Evolutionary conservation across 2,888 invertebrate genomes (phyloP), one percentile per base, ranked within the genome.

Genomic region (Trichopoda pennipes): DNA sequence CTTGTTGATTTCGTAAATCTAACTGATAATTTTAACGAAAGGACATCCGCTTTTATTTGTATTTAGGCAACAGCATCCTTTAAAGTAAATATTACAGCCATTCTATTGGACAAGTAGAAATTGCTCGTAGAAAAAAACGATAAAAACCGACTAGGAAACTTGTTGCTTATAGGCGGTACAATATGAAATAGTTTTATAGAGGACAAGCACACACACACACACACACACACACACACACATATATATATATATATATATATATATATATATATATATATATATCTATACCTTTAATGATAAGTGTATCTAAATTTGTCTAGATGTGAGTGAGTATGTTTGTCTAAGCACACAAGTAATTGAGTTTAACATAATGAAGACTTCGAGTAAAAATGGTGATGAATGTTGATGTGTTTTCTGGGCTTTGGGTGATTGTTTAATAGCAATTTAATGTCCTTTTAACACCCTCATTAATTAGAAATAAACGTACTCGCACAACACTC

Each of bases 1-100:
- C 85, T 86, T 80, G 61, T 55, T 72, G 75, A 72, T 44, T 56
- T 72, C 38, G 42, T 61, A 72, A 79, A 84, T 87, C 88, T 86
- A 85, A 89, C 88, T 89, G 89, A 87, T 89, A 84, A 68, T 85
- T 84, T 86, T 73, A 61, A 78, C 76, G 68, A 80, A 84, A 88
- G 87, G 87, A 88, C 87, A 85, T 86, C 87, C 80, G 88, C 87
- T 89, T 89, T 85, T 85, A 85, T 85, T 68, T 66, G 63, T 58
- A 60, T 73, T 55, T 75, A 56, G 35, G 19, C 56, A 69, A 47
- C 32, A 55, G 64, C 51, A 70, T 76, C 81, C 73, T 85, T 85
- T 55, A 66, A 83, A 8, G 35, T 10, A 44, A 73, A 81, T 85
- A 83, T 81, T 80, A 81, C 85, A 86, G 68, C 73, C 49, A 84